Percentiles rank a stretch among this genome's conserved stretches.
phyloP scores from a whole-genome alignment of 1,140 invertebrate genomes.

The Bicyclus anynana region DNA sequence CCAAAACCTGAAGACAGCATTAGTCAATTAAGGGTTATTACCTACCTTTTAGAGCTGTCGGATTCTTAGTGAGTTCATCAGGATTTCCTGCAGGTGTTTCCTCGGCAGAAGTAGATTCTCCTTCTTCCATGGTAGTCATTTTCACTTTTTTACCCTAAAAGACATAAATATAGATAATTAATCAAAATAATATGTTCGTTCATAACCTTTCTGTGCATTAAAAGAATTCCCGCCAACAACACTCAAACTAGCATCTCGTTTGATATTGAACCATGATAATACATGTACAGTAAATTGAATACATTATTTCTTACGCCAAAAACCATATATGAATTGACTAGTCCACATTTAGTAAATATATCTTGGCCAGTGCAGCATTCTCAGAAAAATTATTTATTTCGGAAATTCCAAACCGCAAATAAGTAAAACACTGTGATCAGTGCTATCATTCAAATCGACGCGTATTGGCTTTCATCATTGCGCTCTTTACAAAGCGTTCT shows the following conservation, averaged over 20 bases:
- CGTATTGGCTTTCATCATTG: slow-evolving; percentile 30
- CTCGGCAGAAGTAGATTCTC: slow-evolving; percentile 47
- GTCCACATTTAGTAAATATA: not conserved
- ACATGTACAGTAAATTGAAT: no score
- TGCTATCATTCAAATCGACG: slow-evolving; percentile 29
- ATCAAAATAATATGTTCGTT: not conserved
- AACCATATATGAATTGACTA: no score
- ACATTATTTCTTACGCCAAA: no score
- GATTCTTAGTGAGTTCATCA: slow-evolving; percentile 82
- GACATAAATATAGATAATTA: not conserved
- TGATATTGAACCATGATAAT: no score
- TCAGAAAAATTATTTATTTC: not conserved
- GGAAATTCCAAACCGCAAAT: slow-evolving; percentile 1
- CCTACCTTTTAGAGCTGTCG: slow-evolving; percentile 81
- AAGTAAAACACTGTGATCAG: not conserved
- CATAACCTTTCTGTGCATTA: slow-evolving; percentile 26
- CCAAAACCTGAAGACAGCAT: not conserved
- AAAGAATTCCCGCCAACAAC: slow-evolving; percentile 35
- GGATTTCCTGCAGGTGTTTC: slow-evolving; percentile 76
- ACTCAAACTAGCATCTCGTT: no score
- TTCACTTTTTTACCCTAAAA: slow-evolving; percentile 10
- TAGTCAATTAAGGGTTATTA: not conserved
- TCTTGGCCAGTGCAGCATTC: not conserved
- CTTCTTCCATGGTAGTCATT: slow-evolving; percentile 68
- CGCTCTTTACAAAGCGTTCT: slow-evolving; percentile 12